phyloP scores from a whole-genome alignment of 2,797 vertebrate species.

The Bradypodion pumilum region DNA sequence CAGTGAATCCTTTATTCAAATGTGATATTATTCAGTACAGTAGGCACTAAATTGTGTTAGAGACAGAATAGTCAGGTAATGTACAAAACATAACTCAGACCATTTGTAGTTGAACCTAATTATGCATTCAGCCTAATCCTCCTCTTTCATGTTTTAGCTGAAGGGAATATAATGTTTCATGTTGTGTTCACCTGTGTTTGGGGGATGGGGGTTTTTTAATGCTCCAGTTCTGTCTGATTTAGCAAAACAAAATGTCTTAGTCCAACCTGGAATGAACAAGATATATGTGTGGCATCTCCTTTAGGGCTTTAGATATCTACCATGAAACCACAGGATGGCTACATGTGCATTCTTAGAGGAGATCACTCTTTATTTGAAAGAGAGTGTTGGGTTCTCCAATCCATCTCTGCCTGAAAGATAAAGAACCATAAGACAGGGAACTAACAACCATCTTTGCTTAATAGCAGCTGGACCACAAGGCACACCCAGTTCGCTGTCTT shows the following conservation, averaged over 20 bases:
- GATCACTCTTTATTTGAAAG: no score
- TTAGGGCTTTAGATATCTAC: not conserved
- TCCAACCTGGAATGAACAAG: not conserved
- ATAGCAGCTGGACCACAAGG: no score
- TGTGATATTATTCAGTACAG: constrained; percentile 4
- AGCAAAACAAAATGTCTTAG: not conserved
- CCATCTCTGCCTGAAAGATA: no score
- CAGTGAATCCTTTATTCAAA: constrained; percentile 9
- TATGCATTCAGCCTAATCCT: constrained; percentile 8
- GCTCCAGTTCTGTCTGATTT: not conserved
- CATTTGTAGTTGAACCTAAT: constrained; percentile 17
- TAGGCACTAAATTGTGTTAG: not conserved
- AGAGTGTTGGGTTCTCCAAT: no score
- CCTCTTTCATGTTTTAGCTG: not conserved
- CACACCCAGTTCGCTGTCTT: no score
- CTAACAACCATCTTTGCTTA: no score
- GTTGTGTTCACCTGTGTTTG: not conserved
- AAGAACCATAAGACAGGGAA: no score
- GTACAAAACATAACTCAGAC: not conserved
- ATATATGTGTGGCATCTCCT: not conserved
- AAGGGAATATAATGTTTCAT: constrained; percentile 21
- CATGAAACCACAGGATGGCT: not conserved
- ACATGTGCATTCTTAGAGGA: no score
- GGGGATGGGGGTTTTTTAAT: not conserved
- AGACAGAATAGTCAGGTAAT: constrained; percentile 18